Percentiles rank a stretch among this genome's conserved stretches.
Conservation (phyloP, 2,113 vertebrate genomes). For the Tupaia tana region DNA sequence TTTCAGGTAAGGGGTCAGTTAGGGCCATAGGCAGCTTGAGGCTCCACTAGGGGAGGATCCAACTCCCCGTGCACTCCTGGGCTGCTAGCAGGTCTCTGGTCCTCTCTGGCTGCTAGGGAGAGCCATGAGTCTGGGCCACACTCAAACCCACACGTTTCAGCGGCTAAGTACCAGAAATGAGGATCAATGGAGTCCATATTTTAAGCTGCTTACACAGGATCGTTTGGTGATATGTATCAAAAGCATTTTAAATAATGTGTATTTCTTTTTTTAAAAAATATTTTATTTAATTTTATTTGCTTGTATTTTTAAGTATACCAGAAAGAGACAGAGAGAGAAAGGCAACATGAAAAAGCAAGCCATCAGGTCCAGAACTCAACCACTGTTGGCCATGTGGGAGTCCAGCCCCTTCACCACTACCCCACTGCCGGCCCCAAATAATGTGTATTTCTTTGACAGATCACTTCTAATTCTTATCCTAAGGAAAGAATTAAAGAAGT, state of each 20-base stretch:
- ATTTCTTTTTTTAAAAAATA: neutral
- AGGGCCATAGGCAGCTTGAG: neutral
- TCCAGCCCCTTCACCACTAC: no score
- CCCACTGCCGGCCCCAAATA: no score
- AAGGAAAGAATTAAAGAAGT: neutral
- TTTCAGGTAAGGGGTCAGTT: neutral
- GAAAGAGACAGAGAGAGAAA: no score
- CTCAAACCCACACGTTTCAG: neutral
- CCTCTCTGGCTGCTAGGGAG: neutral
- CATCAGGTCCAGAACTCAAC: no score
- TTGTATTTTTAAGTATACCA: no score
- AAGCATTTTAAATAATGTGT: neutral
- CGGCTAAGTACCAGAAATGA: neutral
- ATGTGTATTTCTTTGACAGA: neutral
- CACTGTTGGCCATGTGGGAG: no score
- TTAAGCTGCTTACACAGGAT: neutral
- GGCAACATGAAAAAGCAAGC: no score
- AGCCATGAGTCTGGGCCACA: neutral
- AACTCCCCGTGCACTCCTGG: neutral
- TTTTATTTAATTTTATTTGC: no score
- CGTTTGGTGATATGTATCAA: neutral
- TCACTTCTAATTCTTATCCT: neutral
- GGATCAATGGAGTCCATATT: neutral
- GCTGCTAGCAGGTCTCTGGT: neutral
- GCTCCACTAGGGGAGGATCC: neutral